Conservation (phyloP, 2,797 vertebrate species). For the Cyclura pinguis region DNA sequence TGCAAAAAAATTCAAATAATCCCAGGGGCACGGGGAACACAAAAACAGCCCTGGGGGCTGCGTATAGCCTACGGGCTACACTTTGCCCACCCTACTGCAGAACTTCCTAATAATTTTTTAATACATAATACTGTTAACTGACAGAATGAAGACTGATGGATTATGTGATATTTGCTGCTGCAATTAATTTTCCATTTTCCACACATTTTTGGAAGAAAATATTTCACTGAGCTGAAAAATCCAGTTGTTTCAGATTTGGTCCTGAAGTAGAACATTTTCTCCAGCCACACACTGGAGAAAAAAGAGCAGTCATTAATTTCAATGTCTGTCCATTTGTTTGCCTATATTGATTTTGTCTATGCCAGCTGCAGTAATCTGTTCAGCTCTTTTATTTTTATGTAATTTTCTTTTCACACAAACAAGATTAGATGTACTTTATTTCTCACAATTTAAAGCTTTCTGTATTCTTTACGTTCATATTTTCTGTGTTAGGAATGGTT, state of each 20-base stretch:
- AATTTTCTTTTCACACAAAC: neutral
- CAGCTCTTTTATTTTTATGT: neutral
- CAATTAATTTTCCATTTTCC: neutral
- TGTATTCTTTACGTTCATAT: neutral
- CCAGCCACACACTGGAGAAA: neutral
- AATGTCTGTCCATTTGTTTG: neutral
- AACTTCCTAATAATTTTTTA: neutral
- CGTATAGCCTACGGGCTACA: neutral
- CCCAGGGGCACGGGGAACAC: no score
- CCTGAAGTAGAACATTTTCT: no score
- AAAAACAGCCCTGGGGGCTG: neutral
- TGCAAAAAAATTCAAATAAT: no score
- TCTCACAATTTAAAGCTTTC: neutral
- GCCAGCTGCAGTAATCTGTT: neutral
- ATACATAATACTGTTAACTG: neutral
- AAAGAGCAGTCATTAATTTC: neutral
- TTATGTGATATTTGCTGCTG: neutral
- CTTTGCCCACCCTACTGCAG: neutral
- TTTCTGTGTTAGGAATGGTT: slow-evolving; percentile 81
- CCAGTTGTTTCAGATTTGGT: neutral
- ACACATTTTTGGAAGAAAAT: neutral
- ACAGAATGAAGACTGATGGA: neutral
- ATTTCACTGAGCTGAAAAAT: neutral
- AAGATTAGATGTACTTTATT: neutral
- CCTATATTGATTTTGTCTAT: neutral